Percentiles rank a stretch among this genome's conserved stretches.
These are phyloP conservation scores for Acipenser oxyrinchus DNA, from an alignment of 2,797 vertebrate genomes.

Conservation along the genomic window DNA sequence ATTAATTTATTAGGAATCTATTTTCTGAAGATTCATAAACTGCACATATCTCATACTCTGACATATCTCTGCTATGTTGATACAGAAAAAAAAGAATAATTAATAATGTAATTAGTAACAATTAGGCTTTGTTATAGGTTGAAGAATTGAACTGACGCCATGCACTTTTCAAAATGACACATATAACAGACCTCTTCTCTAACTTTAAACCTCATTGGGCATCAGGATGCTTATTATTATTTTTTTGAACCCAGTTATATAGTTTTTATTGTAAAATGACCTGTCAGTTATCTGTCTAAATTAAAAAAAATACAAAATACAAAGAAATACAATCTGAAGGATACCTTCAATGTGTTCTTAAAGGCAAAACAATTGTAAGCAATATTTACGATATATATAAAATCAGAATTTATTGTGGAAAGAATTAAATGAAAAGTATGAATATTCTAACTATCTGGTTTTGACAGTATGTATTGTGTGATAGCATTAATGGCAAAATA, in stretches of 20 bases:
- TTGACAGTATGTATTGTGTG: no score
- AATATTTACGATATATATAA: no score
- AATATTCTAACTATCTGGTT: no score
- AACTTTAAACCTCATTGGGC: slow-evolving; percentile 1
- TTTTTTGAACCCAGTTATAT: background rate
- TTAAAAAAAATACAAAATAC: no score
- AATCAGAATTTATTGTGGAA: no score
- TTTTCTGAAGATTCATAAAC: slow-evolving; percentile 82
- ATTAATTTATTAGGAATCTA: slow-evolving; percentile 84
- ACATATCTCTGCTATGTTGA: slow-evolving; percentile 71
- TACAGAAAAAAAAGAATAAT: slow-evolving; percentile 62
- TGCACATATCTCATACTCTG: slow-evolving; percentile 64
- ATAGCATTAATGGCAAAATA: no score
- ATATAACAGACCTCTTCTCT: slow-evolving; percentile 2
- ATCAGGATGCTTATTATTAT: background rate
- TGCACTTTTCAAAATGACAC: slow-evolving; percentile 57
- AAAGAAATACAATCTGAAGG: no score
- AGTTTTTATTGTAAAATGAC: no score
- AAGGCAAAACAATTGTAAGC: no score
- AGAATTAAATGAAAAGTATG: no score
- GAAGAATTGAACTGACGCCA: slow-evolving; percentile 60
- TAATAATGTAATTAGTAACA: slow-evolving; percentile 81
- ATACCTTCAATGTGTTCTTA: no score
- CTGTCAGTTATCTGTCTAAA: no score
- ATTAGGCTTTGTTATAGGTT: slow-evolving; percentile 69